Percentiles rank a stretch among this genome's conserved stretches.
phyloP scores from a whole-genome alignment of 2,113 vertebrate species.

The Alethe castanea region DNA sequence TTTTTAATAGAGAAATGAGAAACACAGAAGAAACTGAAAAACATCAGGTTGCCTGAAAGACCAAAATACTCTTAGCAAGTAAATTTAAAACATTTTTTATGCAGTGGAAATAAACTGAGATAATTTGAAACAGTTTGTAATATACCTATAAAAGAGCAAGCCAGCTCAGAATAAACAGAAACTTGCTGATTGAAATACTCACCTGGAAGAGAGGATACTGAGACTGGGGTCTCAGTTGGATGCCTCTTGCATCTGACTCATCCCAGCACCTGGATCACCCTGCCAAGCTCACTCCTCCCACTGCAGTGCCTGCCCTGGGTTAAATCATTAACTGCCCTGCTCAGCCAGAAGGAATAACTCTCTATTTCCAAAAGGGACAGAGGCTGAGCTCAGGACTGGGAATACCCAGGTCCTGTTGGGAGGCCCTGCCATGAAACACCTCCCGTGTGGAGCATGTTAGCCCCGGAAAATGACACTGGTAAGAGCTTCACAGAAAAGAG shows the following conservation, averaged over 20 bases:
- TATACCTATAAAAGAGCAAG: not conserved
- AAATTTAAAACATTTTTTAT: not conserved
- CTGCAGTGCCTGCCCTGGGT: not conserved
- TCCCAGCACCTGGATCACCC: not conserved
- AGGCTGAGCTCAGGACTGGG: not conserved
- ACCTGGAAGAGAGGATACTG: not conserved
- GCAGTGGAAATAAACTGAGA: not conserved
- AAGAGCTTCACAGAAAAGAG: not conserved
- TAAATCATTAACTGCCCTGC: not conserved
- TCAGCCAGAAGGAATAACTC: not conserved
- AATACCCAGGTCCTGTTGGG: not conserved
- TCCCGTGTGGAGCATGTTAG: fast-evolving
- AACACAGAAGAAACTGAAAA: not conserved
- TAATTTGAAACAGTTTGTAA: not conserved
- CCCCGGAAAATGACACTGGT: not conserved
- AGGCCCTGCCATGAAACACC: not conserved
- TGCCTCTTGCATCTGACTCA: not conserved
- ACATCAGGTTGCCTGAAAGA: not conserved
- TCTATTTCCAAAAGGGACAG: not conserved
- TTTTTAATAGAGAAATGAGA: not conserved
- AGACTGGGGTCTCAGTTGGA: not conserved
- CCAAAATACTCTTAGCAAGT: not conserved
- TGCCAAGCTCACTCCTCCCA: not conserved
- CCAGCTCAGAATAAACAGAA: not conserved
- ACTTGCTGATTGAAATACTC: not conserved